phyloP scores from a whole-genome alignment of 2,888 invertebrate genomes.

The Nemurella pictetii region DNA sequence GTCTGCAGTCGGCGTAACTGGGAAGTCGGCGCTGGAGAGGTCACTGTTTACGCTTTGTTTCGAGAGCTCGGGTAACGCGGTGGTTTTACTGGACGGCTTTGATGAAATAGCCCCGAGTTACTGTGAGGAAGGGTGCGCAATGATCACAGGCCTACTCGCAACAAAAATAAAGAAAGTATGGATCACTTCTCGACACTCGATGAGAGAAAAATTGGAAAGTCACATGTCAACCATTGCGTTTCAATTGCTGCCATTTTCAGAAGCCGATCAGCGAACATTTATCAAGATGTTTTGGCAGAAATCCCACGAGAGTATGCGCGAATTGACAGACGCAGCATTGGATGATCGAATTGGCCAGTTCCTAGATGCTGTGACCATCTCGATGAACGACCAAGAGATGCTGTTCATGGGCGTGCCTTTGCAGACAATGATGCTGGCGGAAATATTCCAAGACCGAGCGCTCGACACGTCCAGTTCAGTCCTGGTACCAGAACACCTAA shows the following conservation, averaged over 20 bases:
- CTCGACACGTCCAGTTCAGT: neutral
- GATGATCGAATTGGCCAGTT: neutral
- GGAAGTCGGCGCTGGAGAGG: neutral
- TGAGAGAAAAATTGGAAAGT: neutral
- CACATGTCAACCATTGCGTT: neutral
- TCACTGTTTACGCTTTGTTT: slow-evolving; percentile 14
- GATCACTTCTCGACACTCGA: slow-evolving; percentile 12
- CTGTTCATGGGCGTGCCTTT: slow-evolving; percentile 6
- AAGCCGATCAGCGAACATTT: neutral
- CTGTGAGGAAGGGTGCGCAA: slow-evolving; percentile 5
- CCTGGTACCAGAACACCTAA: neutral
- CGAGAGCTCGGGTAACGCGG: slow-evolving; percentile 8
- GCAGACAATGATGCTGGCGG: slow-evolving; percentile 17
- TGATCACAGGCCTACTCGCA: neutral
- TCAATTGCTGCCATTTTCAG: neutral
- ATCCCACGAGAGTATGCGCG: neutral
- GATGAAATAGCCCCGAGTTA: slow-evolving; percentile 30
- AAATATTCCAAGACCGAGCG: neutral
- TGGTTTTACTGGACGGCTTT: slow-evolving; percentile 27
- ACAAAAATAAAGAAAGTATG: neutral
- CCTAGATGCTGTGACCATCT: neutral
- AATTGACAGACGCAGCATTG: neutral
- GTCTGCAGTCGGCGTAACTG: neutral
- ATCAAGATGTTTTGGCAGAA: neutral
- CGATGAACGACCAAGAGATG: slow-evolving; percentile 1